Percentiles rank a stretch among this genome's conserved stretches.
These are phyloP conservation scores for Barbus barbus DNA, from an alignment of 2,113 vertebrate genomes.

Conservation along the genomic window DNA sequence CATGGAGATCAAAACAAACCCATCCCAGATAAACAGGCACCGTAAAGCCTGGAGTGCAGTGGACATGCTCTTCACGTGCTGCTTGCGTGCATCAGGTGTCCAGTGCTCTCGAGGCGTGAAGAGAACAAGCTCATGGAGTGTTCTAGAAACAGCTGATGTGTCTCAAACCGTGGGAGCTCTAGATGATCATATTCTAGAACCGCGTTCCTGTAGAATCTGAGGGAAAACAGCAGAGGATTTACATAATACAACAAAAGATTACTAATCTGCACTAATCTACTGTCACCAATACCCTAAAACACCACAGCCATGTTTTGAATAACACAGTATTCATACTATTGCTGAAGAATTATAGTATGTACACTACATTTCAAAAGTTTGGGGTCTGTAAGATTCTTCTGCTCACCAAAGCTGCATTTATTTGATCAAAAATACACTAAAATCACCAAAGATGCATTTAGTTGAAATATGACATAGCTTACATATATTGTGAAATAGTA, in stretches of 20 bases:
- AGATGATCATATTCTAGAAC: conserved; percentile 92
- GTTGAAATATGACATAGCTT: too few relatives aligned
- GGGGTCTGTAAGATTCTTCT: too few relatives aligned
- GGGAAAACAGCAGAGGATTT: conserved; percentile 36
- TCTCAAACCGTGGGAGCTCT: conserved; percentile 74
- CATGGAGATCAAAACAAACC: background rate
- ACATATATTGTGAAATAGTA: background rate
- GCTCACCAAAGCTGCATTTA: too few relatives aligned
- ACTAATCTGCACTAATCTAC: background rate
- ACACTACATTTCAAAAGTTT: background rate
- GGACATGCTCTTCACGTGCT: conserved; percentile 5
- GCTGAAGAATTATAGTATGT: background rate
- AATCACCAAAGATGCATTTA: too few relatives aligned
- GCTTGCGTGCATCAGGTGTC: conserved; percentile 6
- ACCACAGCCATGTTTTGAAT: background rate
- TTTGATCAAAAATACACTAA: background rate
- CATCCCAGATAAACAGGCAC: background rate
- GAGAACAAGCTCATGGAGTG: conserved; percentile 47
- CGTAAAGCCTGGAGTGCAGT: background rate
- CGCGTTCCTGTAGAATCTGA: conserved; percentile 97
- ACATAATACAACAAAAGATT: background rate
- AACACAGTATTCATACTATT: background rate
- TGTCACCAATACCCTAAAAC: background rate
- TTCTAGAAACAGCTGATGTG: conserved; percentile 77
- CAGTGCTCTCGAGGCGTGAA: background rate